phyloP scores from a whole-genome alignment of 2,888 invertebrate genomes.

The Eupeodes luniger region DNA sequence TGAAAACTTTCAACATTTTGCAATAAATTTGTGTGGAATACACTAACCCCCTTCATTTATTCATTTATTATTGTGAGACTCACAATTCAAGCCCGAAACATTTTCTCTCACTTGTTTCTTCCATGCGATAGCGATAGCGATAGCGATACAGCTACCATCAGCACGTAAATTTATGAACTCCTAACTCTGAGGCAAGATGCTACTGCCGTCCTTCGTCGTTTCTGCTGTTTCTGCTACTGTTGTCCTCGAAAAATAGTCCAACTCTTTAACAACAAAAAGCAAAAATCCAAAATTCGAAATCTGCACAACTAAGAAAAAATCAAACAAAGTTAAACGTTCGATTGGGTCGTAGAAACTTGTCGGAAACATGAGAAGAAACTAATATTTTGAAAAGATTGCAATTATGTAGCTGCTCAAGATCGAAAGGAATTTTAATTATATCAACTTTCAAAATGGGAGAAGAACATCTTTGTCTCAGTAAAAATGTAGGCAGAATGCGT shows the following conservation, averaged over 20 bases:
- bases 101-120: slow-evolving; percentile 8
- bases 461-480: too few species aligned
- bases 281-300: not conserved
- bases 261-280: not conserved
- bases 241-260: slow-evolving; percentile 10
- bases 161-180: slow-evolving; percentile 59
- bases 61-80: slow-evolving; percentile 36
- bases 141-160: not conserved
- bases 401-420: too few species aligned
- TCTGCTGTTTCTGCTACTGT: too few species aligned
- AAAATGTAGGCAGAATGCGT: too few species aligned
- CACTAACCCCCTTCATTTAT: slow-evolving; percentile 42
- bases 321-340: not conserved
- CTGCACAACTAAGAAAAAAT: not conserved
- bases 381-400: too few species aligned
- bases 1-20: slow-evolving; percentile 63
- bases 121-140: not conserved
- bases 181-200: slow-evolving; percentile 21
- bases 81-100: slow-evolving; percentile 40
- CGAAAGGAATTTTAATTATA: too few species aligned
- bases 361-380: too few species aligned
- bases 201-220: not conserved
- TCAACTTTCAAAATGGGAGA: too few species aligned
- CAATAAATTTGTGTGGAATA: slow-evolving; percentile 68
- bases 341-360: not conserved